Conservation (phyloP, 2,888 invertebrate genomes). For the Amitus sp. region DNA sequence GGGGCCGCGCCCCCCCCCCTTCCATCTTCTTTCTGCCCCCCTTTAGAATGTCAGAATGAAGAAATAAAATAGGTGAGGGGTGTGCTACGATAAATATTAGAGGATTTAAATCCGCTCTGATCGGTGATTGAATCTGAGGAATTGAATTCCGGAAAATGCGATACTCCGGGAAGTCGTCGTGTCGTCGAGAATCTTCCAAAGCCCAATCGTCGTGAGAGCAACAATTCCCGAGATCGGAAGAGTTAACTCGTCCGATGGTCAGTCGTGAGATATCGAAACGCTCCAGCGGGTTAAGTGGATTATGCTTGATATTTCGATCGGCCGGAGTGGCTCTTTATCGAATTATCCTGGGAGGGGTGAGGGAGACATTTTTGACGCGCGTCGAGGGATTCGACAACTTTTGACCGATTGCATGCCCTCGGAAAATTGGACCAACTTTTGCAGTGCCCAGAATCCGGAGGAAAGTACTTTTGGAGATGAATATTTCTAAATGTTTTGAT, state of each 20-base stretch:
- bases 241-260: slow-evolving; percentile 54
- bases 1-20: too few relatives aligned
- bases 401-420: slow-evolving; percentile 25
- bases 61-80: too few relatives aligned
- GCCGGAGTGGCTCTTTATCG: slow-evolving; percentile 63
- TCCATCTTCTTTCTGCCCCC: too few relatives aligned
- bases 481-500: too few relatives aligned
- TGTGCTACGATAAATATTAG: too few relatives aligned
- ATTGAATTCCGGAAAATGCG: too few relatives aligned
- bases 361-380: slow-evolving; percentile 53
- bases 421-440: neutral
- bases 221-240: slow-evolving; percentile 47
- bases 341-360: slow-evolving; percentile 49
- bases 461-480: too few relatives aligned
- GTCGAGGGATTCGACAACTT: slow-evolving; percentile 48
- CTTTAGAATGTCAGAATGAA: too few relatives aligned
- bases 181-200: slow-evolving; percentile 55
- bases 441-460: too few relatives aligned
- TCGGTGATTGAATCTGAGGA: too few relatives aligned
- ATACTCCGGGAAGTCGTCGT: too few relatives aligned
- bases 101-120: slow-evolving; percentile 46
- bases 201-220: slow-evolving; percentile 64
- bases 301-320: slow-evolving; percentile 64
- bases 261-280: slow-evolving; percentile 58
- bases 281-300: slow-evolving; percentile 60